These are phyloP conservation scores for Halesus radiatus DNA, from an alignment of 1,140 invertebrate genomes.

Conservation along the genomic window DNA sequence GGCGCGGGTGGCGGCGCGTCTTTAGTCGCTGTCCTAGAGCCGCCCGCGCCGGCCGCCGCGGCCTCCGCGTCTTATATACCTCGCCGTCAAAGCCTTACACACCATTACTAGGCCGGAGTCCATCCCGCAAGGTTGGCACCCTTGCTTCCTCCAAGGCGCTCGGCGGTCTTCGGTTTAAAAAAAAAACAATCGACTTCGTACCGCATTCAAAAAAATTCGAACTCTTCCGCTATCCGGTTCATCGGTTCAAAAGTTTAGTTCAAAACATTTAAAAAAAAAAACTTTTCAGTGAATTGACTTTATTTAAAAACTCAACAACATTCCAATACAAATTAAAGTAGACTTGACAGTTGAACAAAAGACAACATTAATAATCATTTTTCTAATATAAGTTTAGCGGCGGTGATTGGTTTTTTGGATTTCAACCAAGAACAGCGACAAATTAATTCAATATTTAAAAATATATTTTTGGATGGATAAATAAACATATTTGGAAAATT, in stretches of 20 bases:
- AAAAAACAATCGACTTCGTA: slow-evolving; percentile 39
- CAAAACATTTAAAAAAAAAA: slow-evolving; percentile 8
- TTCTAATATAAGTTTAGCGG: not conserved
- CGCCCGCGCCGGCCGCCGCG: slow-evolving; percentile 50
- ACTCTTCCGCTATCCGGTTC: slow-evolving; percentile 13
- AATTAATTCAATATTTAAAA: slow-evolving; percentile 29
- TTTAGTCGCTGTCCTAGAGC: slow-evolving; percentile 47
- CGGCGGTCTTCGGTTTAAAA: slow-evolving; percentile 42
- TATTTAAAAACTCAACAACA: slow-evolving; percentile 5
- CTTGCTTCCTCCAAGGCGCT: slow-evolving; percentile 38
- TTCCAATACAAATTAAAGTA: not conserved
- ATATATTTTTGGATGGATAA: slow-evolving; percentile 44
- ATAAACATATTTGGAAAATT: slow-evolving; percentile 40
- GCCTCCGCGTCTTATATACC: slow-evolving; percentile 53
- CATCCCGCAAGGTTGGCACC: slow-evolving; percentile 51
- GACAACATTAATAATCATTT: not conserved
- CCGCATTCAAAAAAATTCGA: slow-evolving; percentile 33
- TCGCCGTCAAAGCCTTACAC: slow-evolving; percentile 36
- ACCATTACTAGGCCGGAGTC: slow-evolving; percentile 54
- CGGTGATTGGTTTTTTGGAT: slow-evolving; percentile 20
- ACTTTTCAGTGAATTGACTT: slow-evolving; percentile 23
- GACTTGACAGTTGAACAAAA: not conserved
- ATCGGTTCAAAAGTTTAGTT: slow-evolving; percentile 1
- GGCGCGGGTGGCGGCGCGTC: slow-evolving; percentile 46
- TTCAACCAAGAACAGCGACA: slow-evolving; percentile 24